These are phyloP conservation scores for Nothoprocta perdicaria DNA, from an alignment of 2,113 vertebrate species.

Conservation along the genomic window DNA sequence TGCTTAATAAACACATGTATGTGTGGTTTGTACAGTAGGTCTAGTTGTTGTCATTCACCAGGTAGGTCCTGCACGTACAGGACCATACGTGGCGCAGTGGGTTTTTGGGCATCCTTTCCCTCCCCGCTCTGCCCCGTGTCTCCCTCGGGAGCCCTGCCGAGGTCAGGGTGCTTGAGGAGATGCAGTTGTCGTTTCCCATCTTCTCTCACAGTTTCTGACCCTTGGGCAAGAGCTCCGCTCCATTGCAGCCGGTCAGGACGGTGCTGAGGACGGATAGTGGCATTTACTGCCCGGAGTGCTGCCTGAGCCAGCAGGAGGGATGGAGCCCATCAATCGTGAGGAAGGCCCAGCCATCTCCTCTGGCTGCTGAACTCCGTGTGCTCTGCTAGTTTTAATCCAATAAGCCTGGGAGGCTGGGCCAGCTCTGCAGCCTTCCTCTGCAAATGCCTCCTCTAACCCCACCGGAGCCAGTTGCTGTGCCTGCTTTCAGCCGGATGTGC, in stretches of 20 bases:
- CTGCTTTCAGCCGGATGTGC: background rate
- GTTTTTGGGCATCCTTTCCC: background rate
- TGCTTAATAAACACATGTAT: background rate
- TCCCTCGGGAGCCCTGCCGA: background rate
- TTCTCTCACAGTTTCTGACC: background rate
- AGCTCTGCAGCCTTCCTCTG: background rate
- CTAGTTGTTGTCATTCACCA: background rate
- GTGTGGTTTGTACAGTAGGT: background rate
- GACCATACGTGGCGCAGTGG: fast-evolving
- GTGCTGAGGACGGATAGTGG: fast-evolving
- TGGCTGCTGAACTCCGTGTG: background rate
- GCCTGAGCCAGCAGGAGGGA: background rate
- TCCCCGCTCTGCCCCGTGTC: background rate
- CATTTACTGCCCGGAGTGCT: background rate
- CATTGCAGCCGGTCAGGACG: fast-evolving
- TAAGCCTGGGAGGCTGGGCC: fast-evolving
- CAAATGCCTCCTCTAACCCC: background rate
- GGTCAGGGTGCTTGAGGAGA: background rate
- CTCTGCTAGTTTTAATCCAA: background rate
- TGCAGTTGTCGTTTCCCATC: background rate
- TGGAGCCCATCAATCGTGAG: background rate
- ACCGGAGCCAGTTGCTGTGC: background rate
- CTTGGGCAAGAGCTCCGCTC: background rate
- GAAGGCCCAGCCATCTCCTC: background rate
- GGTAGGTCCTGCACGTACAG: fast-evolving